Base-by-base conservation (phyloP, 1,140 invertebrate genomes). In the Luehdorfia chinensis region DNA sequence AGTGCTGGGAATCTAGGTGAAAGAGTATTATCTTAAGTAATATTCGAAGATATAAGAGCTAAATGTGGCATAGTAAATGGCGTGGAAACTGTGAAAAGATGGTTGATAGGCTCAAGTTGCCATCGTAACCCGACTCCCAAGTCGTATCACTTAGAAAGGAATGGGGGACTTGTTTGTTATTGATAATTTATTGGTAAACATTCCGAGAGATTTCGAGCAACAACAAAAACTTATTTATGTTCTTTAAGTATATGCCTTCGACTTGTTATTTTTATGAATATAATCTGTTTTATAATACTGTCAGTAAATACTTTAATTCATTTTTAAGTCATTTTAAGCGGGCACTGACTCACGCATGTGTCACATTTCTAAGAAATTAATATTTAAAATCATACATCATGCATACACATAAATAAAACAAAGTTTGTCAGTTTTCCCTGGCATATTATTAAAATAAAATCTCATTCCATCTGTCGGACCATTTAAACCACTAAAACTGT, bases 21-120 rank as follows among this genome's bases (percentile, higher is more conserved):
- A 12, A 11, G 13, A n/a, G n/a, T 43, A 30, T 30, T 43, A 30
- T 43, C 15, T 43, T 43, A 43, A 30, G 25, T 43, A 28, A 43
- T 43, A 25, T 30, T 27, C 28, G 37, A 27, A 27, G 19, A 43
- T 43, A 43, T 25, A 43, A 43, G 39, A 43, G 39, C 15, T 13
- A 28, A 43, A 28, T 63, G 72, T 63, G 59, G 64, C 30, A 30
- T 50, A 37, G 66, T 64, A 61, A 80, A 76, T 72, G 71, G 66
- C 8, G 47, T 62, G 67, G 71, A 80, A 77, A 75, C 47, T 55
- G 50, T 60, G 55, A 66, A 67, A 65, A 68, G 64, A 71, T 70
- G 52, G 47, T 62, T 55, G 58, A 68, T 64, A 64, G 57, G 50
- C 55, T 21, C 37, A 52, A 63, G 43, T 55, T 46, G 30, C 27